A percentile compares a stretch with the other conserved stretches of the same genome.
Evolutionary conservation across 2,113 vertebrate species (phyloP).

Genomic region (Onychorhynchus coronatus): DNA sequence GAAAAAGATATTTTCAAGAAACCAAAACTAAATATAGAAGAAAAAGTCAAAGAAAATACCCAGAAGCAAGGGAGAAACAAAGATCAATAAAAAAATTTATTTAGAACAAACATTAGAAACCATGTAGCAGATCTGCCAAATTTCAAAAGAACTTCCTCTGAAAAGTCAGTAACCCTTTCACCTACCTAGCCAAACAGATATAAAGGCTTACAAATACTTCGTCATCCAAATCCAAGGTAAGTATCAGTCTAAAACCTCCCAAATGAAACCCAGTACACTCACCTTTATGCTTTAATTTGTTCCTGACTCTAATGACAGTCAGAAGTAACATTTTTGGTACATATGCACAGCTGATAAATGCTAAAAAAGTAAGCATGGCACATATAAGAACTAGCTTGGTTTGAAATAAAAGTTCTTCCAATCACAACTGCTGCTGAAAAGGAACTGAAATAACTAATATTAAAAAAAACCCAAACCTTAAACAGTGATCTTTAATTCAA

Average conservation of each 20-base stretch:
- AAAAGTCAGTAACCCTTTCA: not conserved
- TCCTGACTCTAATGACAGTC: not conserved
- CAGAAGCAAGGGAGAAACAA: not conserved
- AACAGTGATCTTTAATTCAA: not conserved
- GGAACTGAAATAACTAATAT: not conserved
- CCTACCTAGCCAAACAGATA: not conserved
- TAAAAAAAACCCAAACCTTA: fast-evolving
- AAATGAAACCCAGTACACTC: not conserved
- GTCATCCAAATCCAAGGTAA: not conserved
- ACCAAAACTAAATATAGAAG: not conserved
- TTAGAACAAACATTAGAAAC: not conserved
- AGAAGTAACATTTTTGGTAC: not conserved
- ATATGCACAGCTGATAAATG: not conserved
- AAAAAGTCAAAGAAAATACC: not conserved
- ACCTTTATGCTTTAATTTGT: not conserved
- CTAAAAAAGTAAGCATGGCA: not conserved
- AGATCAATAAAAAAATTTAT: not conserved
- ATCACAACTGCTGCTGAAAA: not conserved
- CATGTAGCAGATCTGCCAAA: not conserved
- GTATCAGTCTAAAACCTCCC: not conserved
- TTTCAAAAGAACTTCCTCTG: not conserved
- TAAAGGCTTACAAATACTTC: not conserved
- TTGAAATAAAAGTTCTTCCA: not conserved
- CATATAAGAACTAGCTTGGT: not conserved
- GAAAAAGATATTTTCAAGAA: not conserved